Base-by-base conservation (phyloP, 2,888 invertebrate species). In the Esperia sulphurella region DNA sequence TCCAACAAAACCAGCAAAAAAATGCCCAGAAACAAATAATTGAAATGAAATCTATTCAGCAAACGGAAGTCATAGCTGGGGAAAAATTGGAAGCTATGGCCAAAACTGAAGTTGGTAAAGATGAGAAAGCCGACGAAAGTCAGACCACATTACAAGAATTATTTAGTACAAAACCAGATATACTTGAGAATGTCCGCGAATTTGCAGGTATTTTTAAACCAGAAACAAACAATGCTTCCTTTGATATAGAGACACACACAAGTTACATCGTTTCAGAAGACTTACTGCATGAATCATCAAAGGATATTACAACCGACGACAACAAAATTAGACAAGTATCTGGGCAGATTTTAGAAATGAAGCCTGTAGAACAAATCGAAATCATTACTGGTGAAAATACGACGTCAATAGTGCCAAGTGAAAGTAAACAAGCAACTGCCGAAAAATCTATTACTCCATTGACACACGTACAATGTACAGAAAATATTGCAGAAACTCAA, bases 241-340 rank as follows among this genome's bases (percentile, higher is more conserved):
- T 72, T 33, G 75, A 76, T 45, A 37, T 85, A 38, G 75, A 79
- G 65, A 61, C 75, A 10, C 65, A 73, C 50, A 73, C 75, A 55
- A 76, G 72, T 39, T 83, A 69, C 52, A 61, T 61, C 29, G 70
- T 79, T 8, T 61, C 63, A 14, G 79, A 86, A 69, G 73, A 76
- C 48, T 40, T 76, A 13, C 47, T 66, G 28, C 85, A 87, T 3
- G 91, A 92, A 60, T 78, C 78, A 52, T 81, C 91, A 59, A 77
- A 78, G 41, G 55, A 75, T 48, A 82, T 92, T 28, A 58, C 58
- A 48, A 67, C 75, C 7, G 58, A 75, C 28, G 74, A 73, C 55
- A 82, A 85, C n/a, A 65, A 71, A 43, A 61, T 68, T 41, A 88
- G 88, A 67, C 73, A 70, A 41, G 84, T 90, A 0, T 72, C 68